A percentile compares a stretch with the other conserved stretches of the same genome.
Evolutionary conservation across 2,888 invertebrate species (phyloP).

Genomic region (Labia minor): DNA sequence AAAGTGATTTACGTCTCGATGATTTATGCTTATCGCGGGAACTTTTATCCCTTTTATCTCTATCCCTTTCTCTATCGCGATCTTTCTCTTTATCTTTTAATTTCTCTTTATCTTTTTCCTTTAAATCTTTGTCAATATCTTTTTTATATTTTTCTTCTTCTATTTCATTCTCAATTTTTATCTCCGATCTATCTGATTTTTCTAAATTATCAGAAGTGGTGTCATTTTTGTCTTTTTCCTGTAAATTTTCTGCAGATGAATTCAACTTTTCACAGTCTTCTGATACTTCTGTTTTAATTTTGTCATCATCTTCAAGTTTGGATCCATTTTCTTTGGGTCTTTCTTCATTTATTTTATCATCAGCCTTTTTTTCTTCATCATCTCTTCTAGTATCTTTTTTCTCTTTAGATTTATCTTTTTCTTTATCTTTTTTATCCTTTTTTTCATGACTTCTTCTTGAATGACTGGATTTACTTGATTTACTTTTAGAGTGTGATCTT

Average conservation of each 20-base stretch:
- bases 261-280: constrained; percentile 25
- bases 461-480: constrained; percentile 29
- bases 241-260: constrained; percentile 23
- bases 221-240: constrained; percentile 22
- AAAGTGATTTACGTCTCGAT: constrained; percentile 23
- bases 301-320: constrained; percentile 20
- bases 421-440: constrained; percentile 31
- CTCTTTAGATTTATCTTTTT: constrained; percentile 34
- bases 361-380: neutral
- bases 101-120: constrained; percentile 21
- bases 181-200: constrained; percentile 24
- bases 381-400: constrained; percentile 21
- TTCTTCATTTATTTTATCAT: constrained; percentile 8
- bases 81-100: constrained; percentile 25
- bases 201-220: constrained; percentile 21
- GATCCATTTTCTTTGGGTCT: constrained; percentile 22
- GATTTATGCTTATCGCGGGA: constrained; percentile 23
- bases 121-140: neutral
- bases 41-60: constrained; percentile 22
- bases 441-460: constrained; percentile 25
- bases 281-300: constrained; percentile 9
- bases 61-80: constrained; percentile 23
- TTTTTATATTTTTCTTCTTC: constrained; percentile 20
- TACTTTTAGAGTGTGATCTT: constrained; percentile 46
- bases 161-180: constrained; percentile 19